Conservation (phyloP, 2,888 invertebrate species). For the Sthenelais limicola region DNA sequence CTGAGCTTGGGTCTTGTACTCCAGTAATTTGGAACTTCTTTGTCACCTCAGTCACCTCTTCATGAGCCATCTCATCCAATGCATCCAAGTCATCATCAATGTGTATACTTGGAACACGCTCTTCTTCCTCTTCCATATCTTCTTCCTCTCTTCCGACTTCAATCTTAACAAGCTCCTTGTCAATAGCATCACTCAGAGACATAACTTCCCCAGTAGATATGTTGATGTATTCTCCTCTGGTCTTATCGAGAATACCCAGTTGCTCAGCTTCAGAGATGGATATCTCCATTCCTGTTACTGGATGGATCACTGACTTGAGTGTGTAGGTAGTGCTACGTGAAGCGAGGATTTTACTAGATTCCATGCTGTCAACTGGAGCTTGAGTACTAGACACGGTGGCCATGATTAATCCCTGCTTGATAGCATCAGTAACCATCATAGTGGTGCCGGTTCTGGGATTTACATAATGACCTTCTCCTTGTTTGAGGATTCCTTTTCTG, state of each 20-base stretch:
- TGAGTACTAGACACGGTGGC: conserved; percentile 36
- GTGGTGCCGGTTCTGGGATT: conserved; percentile 78
- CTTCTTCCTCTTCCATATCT: conserved; percentile 63
- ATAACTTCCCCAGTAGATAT: conserved; percentile 78
- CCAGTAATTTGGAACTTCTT: conserved; percentile 55
- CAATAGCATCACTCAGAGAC: conserved; percentile 83
- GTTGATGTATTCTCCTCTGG: conserved; percentile 80
- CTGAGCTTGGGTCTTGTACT: conserved; percentile 54
- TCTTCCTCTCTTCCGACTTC: conserved; percentile 75
- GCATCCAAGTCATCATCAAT: conserved; percentile 75
- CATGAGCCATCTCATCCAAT: conserved; percentile 74
- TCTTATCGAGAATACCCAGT: conserved; percentile 89
- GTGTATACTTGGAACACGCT: conserved; percentile 69
- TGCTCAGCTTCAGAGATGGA: conserved; percentile 94
- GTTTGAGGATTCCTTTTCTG: conserved; percentile 75
- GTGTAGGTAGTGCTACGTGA: conserved; percentile 66
- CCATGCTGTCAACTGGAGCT: conserved; percentile 6
- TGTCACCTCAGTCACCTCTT: conserved; percentile 67
- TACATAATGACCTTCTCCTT: conserved; percentile 50
- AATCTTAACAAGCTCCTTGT: conserved; percentile 78
- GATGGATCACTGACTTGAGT: conserved; percentile 78
- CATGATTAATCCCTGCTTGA: conserved; percentile 56
- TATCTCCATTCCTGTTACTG: conserved; percentile 79
- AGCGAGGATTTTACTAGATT: conserved; percentile 56
- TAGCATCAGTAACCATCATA: conserved; percentile 59